Base-by-base conservation (phyloP, 92 coral and sea anemone genomes). In the Palythoa grandiflora region DNA sequence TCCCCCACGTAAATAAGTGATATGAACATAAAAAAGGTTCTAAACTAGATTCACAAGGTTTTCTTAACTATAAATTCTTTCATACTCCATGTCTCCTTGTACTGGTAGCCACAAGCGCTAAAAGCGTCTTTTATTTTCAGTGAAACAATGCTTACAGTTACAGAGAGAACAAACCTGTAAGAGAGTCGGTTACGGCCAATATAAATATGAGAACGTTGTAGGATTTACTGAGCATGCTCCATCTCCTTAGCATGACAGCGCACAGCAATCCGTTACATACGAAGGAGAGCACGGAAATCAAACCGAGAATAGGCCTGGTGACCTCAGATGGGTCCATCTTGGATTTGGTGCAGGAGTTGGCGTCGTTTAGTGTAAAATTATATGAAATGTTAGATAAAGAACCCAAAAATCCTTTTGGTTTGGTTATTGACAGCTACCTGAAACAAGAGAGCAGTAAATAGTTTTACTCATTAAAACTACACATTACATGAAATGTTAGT, bases 181-280 rank as follows among this genome's bases (percentile, higher is more conserved):
- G 54, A 1, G 53, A 59, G 73, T 79, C 84, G 1, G 84, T 79
- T 20, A 68, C 21, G 9, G 84, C 84, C 70, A 79, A 47, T 57
- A 61, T 53, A 19, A 79, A 79, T 79, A 79, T 79, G n/a, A 79
- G 84, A 36, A 60, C 16, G 52, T 79, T 61, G 84, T 79, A 79
- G 20, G 84, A 79, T 6, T 47, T 55, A 14, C 8, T 39, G 53
- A 79, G 84, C 84, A 79, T 79, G 37, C 53, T 16, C 52, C 73
- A 53, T 37, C 17, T 79, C 84, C 53, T 79, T 0, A 79, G 84
- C 73, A 79, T 79, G 35, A 79, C 84, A 14, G 66, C 50, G 60
- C 84, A 79, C 4, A 79, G 84, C 1, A 79, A 16, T 16, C 84
- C 84, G 8, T 79, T 79, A 17, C 84, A 79, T 37, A 79, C 37